Evolutionary conservation across 2,888 invertebrate species (phyloP), one percentile per base, ranked within the genome.

Genomic region (Eupithecia subumbrata): DNA sequence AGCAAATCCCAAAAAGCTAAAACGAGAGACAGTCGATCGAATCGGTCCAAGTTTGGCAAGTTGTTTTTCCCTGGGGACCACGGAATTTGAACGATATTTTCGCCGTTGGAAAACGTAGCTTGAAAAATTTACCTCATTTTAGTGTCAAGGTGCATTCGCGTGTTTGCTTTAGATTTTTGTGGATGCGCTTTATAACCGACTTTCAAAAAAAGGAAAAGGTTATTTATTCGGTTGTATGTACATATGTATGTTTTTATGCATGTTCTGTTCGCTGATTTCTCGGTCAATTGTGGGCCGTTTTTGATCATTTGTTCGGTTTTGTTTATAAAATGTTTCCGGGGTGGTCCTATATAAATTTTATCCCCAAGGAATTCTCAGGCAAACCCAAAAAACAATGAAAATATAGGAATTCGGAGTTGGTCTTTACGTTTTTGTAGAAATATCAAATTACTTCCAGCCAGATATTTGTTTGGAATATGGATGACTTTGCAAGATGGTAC

Each of bases 31-130:
- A 68, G 37, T 3, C 68, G 45, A 75, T 71, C 45, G 67, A 71
- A 74, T 63, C 71, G 45, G 45, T 63, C 45, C 52, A 67, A 67
- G 67, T 66, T 74, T 67, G 71, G 37, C 71, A 30, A 60, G 71
- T 71, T 71, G 18, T 45, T 22, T 37, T 37, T 71, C 68, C 56
- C 60, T 68, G 63, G 45, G 63, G 71, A 45, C 68, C 45, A 45
- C n/a, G n/a, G n/a, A 37, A 67, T n/a, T 18, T 30, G 52, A 66
- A 16, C 25, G 25, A 56, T 72, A 56, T 72, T 37, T 71, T 66
- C 37, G 25, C 63, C 25, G 63, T 25, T 63, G 30, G 30, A 16
- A 30, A 30, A 63, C 63, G 63, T 30, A 16, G 63, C 63, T 30
- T 34, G 30, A 63, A 56, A 34, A 64, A 18, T 66, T 40, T 40